phyloP scores from a whole-genome alignment of 1,140 invertebrate genomes.

The Portunus trituberculatus region DNA sequence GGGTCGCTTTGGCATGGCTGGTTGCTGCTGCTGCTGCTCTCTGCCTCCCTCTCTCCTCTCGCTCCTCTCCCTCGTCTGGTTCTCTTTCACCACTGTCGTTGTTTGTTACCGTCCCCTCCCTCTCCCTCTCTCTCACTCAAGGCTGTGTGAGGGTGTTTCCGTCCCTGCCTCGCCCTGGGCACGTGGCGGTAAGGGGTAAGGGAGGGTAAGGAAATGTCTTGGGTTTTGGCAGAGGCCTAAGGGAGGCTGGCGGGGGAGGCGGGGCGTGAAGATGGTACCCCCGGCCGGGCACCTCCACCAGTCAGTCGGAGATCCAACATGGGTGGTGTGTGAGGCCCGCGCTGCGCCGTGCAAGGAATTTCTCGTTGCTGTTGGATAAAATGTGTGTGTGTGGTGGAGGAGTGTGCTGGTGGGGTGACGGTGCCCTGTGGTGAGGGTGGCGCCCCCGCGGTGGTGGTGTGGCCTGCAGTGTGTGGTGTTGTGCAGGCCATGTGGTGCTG shows the following conservation, averaged over 20 bases:
- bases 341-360: background rate
- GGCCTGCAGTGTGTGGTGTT: constrained; percentile 20
- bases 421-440: constrained; percentile 14
- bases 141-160: background rate
- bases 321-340: background rate
- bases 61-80: background rate
- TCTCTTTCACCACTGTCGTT: background rate
- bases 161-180: background rate
- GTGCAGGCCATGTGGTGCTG: constrained; percentile 48
- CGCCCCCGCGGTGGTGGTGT: constrained; percentile 1
- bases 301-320: constrained; percentile 32
- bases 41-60: background rate
- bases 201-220: background rate
- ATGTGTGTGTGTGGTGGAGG: constrained; percentile 41
- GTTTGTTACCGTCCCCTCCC: background rate
- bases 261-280: constrained; percentile 52
- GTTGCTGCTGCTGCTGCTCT: background rate
- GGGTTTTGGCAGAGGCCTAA: background rate
- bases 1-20: constrained; percentile 24
- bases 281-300: background rate
- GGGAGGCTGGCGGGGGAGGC: constrained; percentile 1
- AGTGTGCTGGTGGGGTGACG: background rate
- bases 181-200: background rate
- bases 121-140: background rate
- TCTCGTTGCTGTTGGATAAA: background rate